Percentiles rank a stretch among this genome's conserved stretches.
These are phyloP conservation scores for Drosophila kanekoi DNA, from an alignment of 2,888 invertebrate species.

Conservation along the genomic window DNA sequence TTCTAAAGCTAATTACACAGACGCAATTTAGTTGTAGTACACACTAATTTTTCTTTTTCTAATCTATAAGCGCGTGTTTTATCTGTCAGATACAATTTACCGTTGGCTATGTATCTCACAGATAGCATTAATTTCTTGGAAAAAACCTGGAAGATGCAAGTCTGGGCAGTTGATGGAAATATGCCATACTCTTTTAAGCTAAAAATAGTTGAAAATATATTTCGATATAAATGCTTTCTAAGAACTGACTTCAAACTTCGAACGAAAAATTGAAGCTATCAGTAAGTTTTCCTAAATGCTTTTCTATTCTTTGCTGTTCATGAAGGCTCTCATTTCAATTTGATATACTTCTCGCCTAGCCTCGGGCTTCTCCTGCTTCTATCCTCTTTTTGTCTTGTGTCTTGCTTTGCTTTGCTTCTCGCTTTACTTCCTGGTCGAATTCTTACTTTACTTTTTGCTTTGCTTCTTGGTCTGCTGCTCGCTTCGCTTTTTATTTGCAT, in stretches of 20 bases:
- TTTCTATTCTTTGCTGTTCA: not conserved
- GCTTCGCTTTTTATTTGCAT: not conserved
- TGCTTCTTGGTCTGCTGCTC: no score
- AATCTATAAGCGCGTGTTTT: constrained; percentile 50
- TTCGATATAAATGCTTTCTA: not conserved
- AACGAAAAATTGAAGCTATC: not conserved
- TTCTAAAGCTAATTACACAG: constrained; percentile 58
- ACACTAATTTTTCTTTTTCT: constrained; percentile 25
- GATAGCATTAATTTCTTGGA: constrained; percentile 65
- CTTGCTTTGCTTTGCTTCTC: no score
- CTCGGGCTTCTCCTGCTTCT: not conserved
- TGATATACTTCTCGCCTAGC: no score
- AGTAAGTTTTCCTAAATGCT: not conserved
- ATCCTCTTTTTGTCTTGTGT: no score
- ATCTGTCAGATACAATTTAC: constrained; percentile 62
- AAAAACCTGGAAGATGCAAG: constrained; percentile 84
- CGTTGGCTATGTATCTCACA: constrained; percentile 53
- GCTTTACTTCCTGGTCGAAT: not conserved
- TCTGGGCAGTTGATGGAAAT: constrained; percentile 85
- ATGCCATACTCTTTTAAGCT: constrained; percentile 46
- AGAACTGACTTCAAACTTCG: constrained; percentile 1
- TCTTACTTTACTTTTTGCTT: not conserved
- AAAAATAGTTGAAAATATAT: constrained; percentile 13
- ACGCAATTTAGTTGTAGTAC: constrained; percentile 19
- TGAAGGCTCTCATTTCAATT: no score